These are phyloP conservation scores for Capitulum mitella DNA, from an alignment of 2,888 invertebrate species.

Conservation along the genomic window DNA sequence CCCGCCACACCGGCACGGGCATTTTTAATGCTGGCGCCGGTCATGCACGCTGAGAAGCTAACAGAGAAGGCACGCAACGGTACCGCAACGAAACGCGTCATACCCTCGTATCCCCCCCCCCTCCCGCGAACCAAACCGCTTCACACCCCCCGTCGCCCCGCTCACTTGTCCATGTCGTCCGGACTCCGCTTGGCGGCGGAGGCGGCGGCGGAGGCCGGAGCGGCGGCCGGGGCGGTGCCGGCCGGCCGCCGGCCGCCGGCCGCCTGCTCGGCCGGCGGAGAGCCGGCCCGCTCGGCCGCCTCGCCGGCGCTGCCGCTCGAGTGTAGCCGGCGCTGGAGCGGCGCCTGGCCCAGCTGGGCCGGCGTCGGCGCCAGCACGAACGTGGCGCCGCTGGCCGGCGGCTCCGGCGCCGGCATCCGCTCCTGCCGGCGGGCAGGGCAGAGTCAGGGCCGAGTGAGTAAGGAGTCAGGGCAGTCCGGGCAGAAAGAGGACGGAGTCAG, in stretches of 20 bases:
- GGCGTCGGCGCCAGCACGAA: constrained; percentile 88
- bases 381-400: constrained; percentile 27
- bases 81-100: too few relatives aligned
- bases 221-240: constrained; percentile 15
- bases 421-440: neutral
- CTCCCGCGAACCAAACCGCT: too few relatives aligned
- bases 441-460: too few relatives aligned
- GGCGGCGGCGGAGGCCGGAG: neutral
- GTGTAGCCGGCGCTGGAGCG: constrained; percentile 76
- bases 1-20: too few relatives aligned
- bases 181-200: neutral
- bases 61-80: too few relatives aligned
- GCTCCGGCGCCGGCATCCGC: constrained; percentile 22
- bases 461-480: too few relatives aligned
- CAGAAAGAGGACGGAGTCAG: too few relatives aligned
- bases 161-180: constrained; percentile 26
- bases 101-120: too few relatives aligned
- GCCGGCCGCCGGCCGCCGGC: constrained; percentile 9
- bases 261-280: neutral
- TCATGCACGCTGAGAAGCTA: too few relatives aligned
- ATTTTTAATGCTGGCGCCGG: too few relatives aligned
- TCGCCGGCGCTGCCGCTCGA: constrained; percentile 30
- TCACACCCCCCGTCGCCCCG: too few relatives aligned
- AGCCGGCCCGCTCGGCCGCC: neutral
- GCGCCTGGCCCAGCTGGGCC: constrained; percentile 83